Evolutionary conservation across 1,140 invertebrate genomes (phyloP).

Genomic region (Euwallacea fornicatus): DNA sequence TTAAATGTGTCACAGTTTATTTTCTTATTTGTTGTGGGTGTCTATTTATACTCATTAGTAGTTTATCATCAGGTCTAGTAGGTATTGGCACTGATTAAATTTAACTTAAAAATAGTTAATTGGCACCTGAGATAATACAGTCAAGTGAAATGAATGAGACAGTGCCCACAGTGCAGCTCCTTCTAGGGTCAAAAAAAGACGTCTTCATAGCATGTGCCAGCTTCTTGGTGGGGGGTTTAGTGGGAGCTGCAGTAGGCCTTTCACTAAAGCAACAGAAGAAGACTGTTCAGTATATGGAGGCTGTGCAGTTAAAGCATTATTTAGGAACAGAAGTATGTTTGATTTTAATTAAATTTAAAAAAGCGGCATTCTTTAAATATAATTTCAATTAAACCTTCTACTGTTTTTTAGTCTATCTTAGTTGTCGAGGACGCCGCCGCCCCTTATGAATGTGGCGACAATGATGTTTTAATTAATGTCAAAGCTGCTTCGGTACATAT

Average conservation of each 20-base stretch:
- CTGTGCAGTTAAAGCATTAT: conserved; percentile 59
- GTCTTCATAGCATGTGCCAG: conserved; percentile 57
- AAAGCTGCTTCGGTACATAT: conserved; percentile 65
- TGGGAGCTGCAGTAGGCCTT: conserved; percentile 57
- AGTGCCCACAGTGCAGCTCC: neutral
- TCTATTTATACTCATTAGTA: too few species aligned
- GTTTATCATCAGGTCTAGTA: too few species aligned
- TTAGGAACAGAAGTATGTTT: conserved; percentile 58
- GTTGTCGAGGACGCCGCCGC: conserved; percentile 61
- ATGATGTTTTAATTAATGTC: conserved; percentile 68
- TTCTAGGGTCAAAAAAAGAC: conserved; percentile 53
- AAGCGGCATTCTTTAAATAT: neutral
- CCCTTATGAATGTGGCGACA: conserved; percentile 58
- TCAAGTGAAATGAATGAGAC: neutral
- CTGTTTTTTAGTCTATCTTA: conserved; percentile 56
- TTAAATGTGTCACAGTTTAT: too few species aligned
- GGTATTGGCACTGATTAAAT: neutral
- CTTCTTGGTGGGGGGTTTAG: conserved; percentile 55
- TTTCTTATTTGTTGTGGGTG: too few species aligned
- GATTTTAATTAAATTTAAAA: conserved; percentile 6
- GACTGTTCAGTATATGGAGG: conserved; percentile 57
- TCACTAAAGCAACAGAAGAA: conserved; percentile 49
- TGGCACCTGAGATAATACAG: neutral
- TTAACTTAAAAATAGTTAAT: conserved; percentile 1
- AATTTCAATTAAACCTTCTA: neutral